Percentiles rank a stretch among this genome's conserved stretches.
phyloP scores from a whole-genome alignment of 1,140 invertebrate species.

The Zaprionus camerounensis region DNA sequence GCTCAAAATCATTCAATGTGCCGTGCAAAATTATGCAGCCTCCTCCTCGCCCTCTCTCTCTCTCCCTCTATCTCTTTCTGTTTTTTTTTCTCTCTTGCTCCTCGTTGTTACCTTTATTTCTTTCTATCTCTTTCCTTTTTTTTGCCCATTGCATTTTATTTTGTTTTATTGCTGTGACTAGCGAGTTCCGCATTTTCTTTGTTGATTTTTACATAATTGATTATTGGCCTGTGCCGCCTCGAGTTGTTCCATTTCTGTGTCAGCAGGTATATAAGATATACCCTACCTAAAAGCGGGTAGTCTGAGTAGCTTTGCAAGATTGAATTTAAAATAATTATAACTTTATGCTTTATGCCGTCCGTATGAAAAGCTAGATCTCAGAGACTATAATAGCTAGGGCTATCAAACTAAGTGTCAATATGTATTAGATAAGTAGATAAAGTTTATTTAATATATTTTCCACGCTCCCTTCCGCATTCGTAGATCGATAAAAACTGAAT shows the following conservation, averaged over 20 bases:
- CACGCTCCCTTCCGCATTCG: too few species aligned
- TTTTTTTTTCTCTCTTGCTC: neutral
- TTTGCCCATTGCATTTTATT: slow-evolving; percentile 53
- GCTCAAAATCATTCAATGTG: slow-evolving; percentile 71
- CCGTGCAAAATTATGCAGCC: slow-evolving; percentile 69
- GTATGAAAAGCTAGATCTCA: too few species aligned
- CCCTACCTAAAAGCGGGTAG: neutral
- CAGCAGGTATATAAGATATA: slow-evolving; percentile 3
- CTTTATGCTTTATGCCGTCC: too few species aligned
- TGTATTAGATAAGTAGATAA: too few species aligned
- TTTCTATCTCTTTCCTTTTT: neutral
- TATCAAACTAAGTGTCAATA: too few species aligned
- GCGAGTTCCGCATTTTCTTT: slow-evolving; percentile 57
- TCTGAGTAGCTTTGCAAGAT: too few species aligned
- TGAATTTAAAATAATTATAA: too few species aligned
- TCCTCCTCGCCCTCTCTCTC: neutral
- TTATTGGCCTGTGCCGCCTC: slow-evolving; percentile 56
- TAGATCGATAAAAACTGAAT: too few species aligned
- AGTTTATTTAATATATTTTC: too few species aligned
- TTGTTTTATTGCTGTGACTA: slow-evolving; percentile 68
- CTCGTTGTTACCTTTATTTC: neutral
- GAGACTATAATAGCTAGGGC: too few species aligned
- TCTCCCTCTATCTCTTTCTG: neutral
- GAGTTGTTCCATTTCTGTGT: slow-evolving; percentile 21
- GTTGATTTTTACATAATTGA: slow-evolving; percentile 72